These are phyloP conservation scores for Acestrorhynchus altus DNA, from an alignment of 2,797 vertebrate genomes.

Conservation along the genomic window DNA sequence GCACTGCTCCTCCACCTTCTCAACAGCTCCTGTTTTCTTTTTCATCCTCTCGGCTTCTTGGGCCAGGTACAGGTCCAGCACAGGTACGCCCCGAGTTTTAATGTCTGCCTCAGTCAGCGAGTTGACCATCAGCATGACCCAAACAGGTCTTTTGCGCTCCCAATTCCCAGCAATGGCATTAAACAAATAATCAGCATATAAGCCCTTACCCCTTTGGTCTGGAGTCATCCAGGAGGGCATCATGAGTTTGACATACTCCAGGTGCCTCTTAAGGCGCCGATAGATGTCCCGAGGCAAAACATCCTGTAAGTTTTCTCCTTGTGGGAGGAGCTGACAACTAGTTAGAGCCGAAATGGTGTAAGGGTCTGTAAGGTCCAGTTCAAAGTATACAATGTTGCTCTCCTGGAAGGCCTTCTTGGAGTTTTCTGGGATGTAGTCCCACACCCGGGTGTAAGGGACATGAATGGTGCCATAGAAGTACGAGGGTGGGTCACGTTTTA, in stretches of 20 bases:
- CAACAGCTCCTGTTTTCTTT: slow-evolving; percentile 88
- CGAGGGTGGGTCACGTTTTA: slow-evolving; percentile 87
- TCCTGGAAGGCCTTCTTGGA: slow-evolving; percentile 90
- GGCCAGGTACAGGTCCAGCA: slow-evolving; percentile 89
- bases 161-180: slow-evolving; percentile 91
- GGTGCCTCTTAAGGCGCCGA: slow-evolving; percentile 82
- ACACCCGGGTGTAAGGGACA: slow-evolving; percentile 87
- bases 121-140: slow-evolving; percentile 95
- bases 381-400: slow-evolving; percentile 88
- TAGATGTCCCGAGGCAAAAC: slow-evolving; percentile 88
- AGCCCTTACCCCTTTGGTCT: slow-evolving; percentile 86
- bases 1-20: slow-evolving; percentile 93
- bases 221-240: slow-evolving; percentile 92
- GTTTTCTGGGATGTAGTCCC: slow-evolving; percentile 90
- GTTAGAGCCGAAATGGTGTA: slow-evolving; percentile 86
- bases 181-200: slow-evolving; percentile 90
- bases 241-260: slow-evolving; percentile 90
- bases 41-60: slow-evolving; percentile 89
- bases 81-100: slow-evolving; percentile 85
- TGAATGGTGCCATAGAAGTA: slow-evolving; percentile 93
- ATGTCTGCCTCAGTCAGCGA: slow-evolving; percentile 88
- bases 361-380: slow-evolving; percentile 90
- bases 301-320: slow-evolving; percentile 87
- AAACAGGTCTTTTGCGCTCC: slow-evolving; percentile 88
- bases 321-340: slow-evolving; percentile 87